These are phyloP conservation scores for Timema podura DNA, from an alignment of 2,888 invertebrate species.

Conservation along the genomic window DNA sequence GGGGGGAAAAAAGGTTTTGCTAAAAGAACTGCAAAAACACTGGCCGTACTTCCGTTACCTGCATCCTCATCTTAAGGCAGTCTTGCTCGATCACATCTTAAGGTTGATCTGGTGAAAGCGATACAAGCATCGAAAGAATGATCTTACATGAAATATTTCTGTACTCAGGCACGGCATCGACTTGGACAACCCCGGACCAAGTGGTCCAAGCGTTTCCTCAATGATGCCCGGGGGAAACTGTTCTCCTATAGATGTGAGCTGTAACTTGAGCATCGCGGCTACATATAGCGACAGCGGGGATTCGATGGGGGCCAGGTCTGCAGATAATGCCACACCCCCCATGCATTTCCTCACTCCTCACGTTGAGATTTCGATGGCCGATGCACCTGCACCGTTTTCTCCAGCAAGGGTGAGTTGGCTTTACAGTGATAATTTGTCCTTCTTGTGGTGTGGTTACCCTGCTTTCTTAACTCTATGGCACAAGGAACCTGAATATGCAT, in stretches of 20 bases:
- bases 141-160: neutral
- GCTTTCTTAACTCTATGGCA: no score
- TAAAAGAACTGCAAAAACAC: no score
- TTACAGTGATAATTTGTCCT: no score
- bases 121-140: no score
- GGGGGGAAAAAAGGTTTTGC: no score
- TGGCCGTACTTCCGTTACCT: no score
- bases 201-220: slow-evolving; percentile 23
- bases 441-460: no score
- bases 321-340: slow-evolving; percentile 84
- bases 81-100: no score
- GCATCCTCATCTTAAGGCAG: no score
- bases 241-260: slow-evolving; percentile 48
- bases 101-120: no score
- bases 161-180: slow-evolving; percentile 77
- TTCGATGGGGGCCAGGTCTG: slow-evolving; percentile 71
- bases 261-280: slow-evolving; percentile 59
- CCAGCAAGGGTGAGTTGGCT: slow-evolving; percentile 45
- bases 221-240: slow-evolving; percentile 44
- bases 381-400: slow-evolving; percentile 64
- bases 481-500: no score
- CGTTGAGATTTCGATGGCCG: slow-evolving; percentile 86
- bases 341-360: slow-evolving; percentile 90
- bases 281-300: slow-evolving; percentile 81
- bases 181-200: slow-evolving; percentile 80